Conservation (phyloP, 2,888 invertebrate species). For the Tolmerus cingulatus region DNA sequence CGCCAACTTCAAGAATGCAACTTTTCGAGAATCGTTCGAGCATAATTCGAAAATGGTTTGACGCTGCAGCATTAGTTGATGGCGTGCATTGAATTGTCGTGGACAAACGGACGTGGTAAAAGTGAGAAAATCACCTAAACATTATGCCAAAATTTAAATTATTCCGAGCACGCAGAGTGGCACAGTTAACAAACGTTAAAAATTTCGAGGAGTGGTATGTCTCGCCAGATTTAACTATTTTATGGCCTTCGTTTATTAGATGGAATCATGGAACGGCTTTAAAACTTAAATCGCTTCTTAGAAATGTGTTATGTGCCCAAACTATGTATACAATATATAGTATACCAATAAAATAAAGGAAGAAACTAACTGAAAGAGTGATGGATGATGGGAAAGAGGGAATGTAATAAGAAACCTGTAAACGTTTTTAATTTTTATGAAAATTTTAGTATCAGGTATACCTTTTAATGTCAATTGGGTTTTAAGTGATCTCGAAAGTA, state of each 20-base stretch:
- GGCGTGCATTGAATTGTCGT: background rate
- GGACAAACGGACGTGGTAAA: background rate
- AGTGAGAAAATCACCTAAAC: constrained; percentile 5
- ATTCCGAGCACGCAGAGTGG: background rate
- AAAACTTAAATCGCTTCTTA: background rate
- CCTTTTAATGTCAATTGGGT: too few relatives aligned
- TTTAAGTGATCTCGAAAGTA: too few relatives aligned
- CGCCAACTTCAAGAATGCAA: background rate
- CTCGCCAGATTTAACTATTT: background rate
- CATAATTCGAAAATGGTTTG: background rate
- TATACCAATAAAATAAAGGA: background rate
- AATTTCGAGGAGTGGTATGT: constrained; percentile 1
- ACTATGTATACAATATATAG: background rate
- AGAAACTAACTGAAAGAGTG: background rate
- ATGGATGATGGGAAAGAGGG: background rate
- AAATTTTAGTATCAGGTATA: too few relatives aligned
- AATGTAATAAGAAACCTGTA: background rate
- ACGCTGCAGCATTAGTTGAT: background rate
- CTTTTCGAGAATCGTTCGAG: background rate
- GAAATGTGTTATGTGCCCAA: background rate
- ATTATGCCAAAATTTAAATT: constrained; percentile 7
- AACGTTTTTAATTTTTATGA: too few relatives aligned
- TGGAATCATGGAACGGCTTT: background rate
- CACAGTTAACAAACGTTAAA: background rate
- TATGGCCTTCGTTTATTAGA: background rate